These are phyloP conservation scores for Zosterops pallidus DNA, from an alignment of 2,113 vertebrate species.

Conservation along the genomic window DNA sequence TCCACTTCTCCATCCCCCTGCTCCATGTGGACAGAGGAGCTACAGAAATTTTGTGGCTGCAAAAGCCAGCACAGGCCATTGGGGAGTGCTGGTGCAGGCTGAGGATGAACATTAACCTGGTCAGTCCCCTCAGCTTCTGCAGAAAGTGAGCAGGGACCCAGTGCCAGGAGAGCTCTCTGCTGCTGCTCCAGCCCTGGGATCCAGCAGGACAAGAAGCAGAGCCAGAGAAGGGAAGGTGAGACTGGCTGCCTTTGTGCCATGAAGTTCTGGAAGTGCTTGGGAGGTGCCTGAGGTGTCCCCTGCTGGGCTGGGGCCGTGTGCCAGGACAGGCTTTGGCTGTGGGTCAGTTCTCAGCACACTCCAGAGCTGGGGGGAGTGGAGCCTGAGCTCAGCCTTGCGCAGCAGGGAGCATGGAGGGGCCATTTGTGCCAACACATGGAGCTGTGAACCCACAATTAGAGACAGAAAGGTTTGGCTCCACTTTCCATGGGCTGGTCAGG, in stretches of 20 bases:
- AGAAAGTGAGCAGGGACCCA: fast-evolving
- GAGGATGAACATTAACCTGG: fast-evolving
- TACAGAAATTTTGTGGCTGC: neutral
- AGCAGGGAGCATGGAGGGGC: neutral
- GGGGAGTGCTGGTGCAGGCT: neutral
- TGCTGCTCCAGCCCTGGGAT: neutral
- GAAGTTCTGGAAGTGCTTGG: fast-evolving
- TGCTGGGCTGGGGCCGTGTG: neutral
- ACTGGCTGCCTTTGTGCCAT: neutral
- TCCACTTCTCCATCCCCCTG: neutral
- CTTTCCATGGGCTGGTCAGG: neutral
- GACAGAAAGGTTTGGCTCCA: neutral
- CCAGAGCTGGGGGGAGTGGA: neutral
- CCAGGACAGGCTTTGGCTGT: neutral
- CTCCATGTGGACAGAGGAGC: neutral
- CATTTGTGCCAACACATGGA: neutral
- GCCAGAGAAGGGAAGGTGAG: neutral
- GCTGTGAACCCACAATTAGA: neutral
- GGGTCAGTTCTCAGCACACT: fast-evolving
- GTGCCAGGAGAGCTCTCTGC: neutral
- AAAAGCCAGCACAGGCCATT: fast-evolving
- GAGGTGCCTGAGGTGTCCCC: neutral
- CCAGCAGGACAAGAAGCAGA: neutral
- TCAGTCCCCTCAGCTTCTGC: neutral
- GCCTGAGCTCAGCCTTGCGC: neutral